phyloP scores from a whole-genome alignment of 2,113 vertebrate species.

The Octodon degus region DNA sequence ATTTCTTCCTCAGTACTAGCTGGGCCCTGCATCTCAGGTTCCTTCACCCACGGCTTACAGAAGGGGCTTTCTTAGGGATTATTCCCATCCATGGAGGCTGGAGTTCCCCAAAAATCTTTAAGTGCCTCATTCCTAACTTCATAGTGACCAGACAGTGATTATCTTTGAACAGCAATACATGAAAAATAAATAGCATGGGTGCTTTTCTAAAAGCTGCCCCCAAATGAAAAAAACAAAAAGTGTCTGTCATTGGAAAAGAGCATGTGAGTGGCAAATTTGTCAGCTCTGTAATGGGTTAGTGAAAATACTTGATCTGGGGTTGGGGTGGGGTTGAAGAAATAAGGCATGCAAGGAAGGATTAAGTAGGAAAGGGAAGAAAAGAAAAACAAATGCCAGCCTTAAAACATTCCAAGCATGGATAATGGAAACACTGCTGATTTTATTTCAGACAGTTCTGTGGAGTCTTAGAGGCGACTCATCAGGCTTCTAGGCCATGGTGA shows the following conservation, averaged over 20 bases:
- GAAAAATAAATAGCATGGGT: slow-evolving; percentile 30
- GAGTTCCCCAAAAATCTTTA: not conserved
- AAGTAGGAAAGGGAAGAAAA: not conserved
- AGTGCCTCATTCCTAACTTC: slow-evolving; percentile 10
- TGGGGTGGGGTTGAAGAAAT: not conserved
- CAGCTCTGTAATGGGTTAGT: slow-evolving; percentile 42
- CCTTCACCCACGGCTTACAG: not conserved
- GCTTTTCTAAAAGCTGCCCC: slow-evolving; percentile 14
- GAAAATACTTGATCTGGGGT: slow-evolving; percentile 26
- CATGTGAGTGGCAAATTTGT: not conserved
- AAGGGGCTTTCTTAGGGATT: not conserved
- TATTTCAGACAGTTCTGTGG: slow-evolving; percentile 5
- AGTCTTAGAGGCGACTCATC: slow-evolving; percentile 28
- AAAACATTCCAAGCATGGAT: slow-evolving; percentile 40
- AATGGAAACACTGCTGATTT: slow-evolving; percentile 24
- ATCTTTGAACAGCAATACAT: slow-evolving; percentile 18
- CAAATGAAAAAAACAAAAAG: slow-evolving; percentile 61
- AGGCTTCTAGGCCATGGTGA: not conserved
- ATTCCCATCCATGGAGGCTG: not conserved
- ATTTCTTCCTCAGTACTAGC: not conserved
- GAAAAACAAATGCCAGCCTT: slow-evolving; percentile 60
- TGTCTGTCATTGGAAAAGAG: slow-evolving; percentile 27
- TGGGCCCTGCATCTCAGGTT: not conserved
- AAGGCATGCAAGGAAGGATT: not conserved
- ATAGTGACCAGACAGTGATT: not conserved